These are phyloP conservation scores for Diaperis boleti DNA, from an alignment of 2,888 invertebrate genomes.

Conservation along the genomic window DNA sequence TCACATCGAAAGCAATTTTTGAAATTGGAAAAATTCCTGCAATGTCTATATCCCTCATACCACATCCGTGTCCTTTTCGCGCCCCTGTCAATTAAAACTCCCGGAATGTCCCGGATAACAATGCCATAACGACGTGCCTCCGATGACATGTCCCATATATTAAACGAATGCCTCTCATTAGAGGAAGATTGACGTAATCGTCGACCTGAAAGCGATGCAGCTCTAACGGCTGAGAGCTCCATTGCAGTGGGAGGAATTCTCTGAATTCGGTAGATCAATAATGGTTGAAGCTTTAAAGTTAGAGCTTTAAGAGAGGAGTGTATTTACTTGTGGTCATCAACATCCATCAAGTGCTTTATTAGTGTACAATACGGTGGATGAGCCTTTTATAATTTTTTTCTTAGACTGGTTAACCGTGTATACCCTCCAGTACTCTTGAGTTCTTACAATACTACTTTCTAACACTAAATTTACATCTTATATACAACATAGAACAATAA, in stretches of 20 bases:
- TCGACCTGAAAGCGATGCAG: constrained; percentile 17
- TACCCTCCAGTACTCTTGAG: too few relatives aligned
- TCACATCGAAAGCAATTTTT: background rate
- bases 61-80: background rate
- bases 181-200: constrained; percentile 21
- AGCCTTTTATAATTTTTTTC: too few relatives aligned
- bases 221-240: constrained; percentile 14
- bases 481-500: too few relatives aligned
- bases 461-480: too few relatives aligned
- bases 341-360: too few relatives aligned
- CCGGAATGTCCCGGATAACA: constrained; percentile 1
- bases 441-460: too few relatives aligned
- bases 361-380: too few relatives aligned
- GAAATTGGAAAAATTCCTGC: background rate
- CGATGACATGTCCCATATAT: constrained; percentile 10
- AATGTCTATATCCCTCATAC: background rate
- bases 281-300: constrained; percentile 15
- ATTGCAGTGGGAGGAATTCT: constrained; percentile 1
- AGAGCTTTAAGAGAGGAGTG: constrained; percentile 5
- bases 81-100: constrained; percentile 10
- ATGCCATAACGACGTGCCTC: constrained; percentile 5
- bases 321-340: too few relatives aligned
- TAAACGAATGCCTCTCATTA: constrained; percentile 23
- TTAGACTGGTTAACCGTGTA: too few relatives aligned
- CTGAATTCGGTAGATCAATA: constrained; percentile 30